Percentiles rank a stretch among this genome's conserved stretches.
These are phyloP conservation scores for Orchestia grillus DNA, from an alignment of 1,140 invertebrate genomes.

Conservation along the genomic window DNA sequence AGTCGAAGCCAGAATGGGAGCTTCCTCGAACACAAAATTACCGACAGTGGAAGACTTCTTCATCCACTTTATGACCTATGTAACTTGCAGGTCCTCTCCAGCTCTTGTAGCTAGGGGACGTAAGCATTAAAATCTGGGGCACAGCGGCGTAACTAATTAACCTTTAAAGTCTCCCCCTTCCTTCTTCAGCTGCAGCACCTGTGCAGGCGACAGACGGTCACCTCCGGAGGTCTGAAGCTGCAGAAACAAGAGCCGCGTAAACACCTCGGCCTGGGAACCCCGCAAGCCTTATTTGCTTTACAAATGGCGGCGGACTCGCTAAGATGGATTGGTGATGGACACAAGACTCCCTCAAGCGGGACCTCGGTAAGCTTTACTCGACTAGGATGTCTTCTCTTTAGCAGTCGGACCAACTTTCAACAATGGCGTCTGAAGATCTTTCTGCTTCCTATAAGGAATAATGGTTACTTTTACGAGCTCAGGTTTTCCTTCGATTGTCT, in stretches of 20 bases:
- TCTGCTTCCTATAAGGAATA: background rate
- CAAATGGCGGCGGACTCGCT: constrained; percentile 37
- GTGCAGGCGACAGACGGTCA: background rate
- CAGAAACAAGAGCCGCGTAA: constrained; percentile 5
- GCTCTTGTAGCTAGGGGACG: background rate
- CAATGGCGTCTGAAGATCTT: background rate
- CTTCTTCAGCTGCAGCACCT: background rate
- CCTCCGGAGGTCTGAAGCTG: background rate
- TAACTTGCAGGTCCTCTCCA: background rate
- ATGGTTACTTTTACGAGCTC: background rate
- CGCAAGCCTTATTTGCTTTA: constrained; percentile 39
- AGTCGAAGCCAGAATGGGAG: background rate
- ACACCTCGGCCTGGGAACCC: background rate
- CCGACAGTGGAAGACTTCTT: background rate
- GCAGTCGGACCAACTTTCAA: background rate
- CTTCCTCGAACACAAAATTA: background rate
- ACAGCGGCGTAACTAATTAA: background rate
- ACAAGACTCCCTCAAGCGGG: constrained; percentile 12
- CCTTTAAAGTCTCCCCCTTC: background rate
- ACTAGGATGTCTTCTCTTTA: background rate
- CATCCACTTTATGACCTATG: too few species aligned
- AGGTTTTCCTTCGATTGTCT: background rate
- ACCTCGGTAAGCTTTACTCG: background rate
- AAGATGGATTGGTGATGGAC: constrained; percentile 36
- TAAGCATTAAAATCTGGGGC: background rate